Conservation (phyloP, 2,888 invertebrate species). For the Dascillus cervinus region DNA sequence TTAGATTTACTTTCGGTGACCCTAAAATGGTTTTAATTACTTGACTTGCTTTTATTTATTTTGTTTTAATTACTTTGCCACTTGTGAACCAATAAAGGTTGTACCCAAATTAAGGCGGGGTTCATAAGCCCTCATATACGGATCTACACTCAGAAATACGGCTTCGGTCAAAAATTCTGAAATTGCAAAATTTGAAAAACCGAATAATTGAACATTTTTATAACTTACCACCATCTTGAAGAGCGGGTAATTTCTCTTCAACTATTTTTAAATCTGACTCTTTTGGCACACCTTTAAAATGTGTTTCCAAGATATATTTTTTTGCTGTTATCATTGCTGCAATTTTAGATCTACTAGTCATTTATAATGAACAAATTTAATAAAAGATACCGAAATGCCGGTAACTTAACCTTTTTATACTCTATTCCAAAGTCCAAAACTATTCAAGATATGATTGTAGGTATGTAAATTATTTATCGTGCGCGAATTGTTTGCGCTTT, state of each 20-base stretch:
- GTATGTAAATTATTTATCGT: too few relatives aligned
- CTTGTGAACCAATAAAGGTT: slow-evolving; percentile 65
- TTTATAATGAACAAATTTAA: too few relatives aligned
- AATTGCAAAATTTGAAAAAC: slow-evolving; percentile 23
- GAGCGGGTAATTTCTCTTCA: slow-evolving; percentile 55
- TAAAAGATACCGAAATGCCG: too few relatives aligned
- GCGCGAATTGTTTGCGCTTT: too few relatives aligned
- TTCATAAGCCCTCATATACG: slow-evolving; percentile 59
- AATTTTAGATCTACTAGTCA: too few relatives aligned
- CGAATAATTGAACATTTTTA: not conserved
- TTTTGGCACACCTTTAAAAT: slow-evolving; percentile 59
- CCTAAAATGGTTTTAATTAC: slow-evolving; percentile 39
- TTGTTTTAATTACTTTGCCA: slow-evolving; percentile 51
- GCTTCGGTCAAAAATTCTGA: slow-evolving; percentile 61
- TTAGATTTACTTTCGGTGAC: slow-evolving; percentile 59
- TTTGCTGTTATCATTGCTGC: slow-evolving; percentile 38
- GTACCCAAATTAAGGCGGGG: slow-evolving; percentile 47
- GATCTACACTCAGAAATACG: slow-evolving; percentile 62
- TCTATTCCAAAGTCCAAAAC: too few relatives aligned
- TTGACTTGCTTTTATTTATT: not conserved
- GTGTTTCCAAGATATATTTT: slow-evolving; percentile 55
- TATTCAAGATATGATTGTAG: too few relatives aligned
- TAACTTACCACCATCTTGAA: slow-evolving; percentile 59
- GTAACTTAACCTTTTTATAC: too few relatives aligned
- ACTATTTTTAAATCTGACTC: slow-evolving; percentile 53